Evolutionary conservation across 2,797 vertebrate genomes (phyloP).

Genomic region (Melanotaenia pygmaea): DNA sequence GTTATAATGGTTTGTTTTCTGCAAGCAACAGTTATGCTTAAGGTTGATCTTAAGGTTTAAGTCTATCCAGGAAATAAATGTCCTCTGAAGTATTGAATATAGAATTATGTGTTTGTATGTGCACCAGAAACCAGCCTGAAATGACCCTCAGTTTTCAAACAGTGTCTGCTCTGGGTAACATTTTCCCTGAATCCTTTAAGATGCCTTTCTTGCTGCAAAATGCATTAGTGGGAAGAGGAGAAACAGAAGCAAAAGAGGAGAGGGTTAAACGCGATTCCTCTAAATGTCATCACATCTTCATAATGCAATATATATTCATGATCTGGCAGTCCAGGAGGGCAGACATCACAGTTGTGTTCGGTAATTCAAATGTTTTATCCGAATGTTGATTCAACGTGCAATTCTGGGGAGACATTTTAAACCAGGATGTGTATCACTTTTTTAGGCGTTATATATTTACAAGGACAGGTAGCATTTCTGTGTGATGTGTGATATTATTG

Average conservation of each 20-base stretch:
- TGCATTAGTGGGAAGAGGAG: constrained; percentile 73
- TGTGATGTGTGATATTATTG: constrained; percentile 26
- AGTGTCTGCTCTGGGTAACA: constrained; percentile 76
- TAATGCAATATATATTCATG: constrained; percentile 88
- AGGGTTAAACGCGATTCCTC: constrained; percentile 84
- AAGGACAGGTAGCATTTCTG: constrained; percentile 25
- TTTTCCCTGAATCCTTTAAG: constrained; percentile 81
- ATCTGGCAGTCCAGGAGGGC: constrained; percentile 78
- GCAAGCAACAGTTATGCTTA: background rate
- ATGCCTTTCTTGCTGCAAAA: constrained; percentile 80
- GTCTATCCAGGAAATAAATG: background rate
- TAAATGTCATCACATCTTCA: constrained; percentile 86
- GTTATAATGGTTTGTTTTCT: background rate
- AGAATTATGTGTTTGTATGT: constrained; percentile 19
- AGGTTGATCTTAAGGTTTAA: background rate
- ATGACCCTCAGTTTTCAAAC: constrained; percentile 75
- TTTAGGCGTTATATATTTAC: constrained; percentile 30
- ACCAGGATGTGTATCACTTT: constrained; percentile 45
- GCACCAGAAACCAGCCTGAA: constrained; percentile 64
- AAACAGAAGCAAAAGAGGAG: constrained; percentile 74
- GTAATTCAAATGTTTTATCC: constrained; percentile 82
- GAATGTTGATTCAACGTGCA: constrained; percentile 71
- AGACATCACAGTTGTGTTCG: constrained; percentile 76
- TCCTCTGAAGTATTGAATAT: background rate
- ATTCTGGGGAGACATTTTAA: constrained; percentile 52